Percentiles rank a stretch among this genome's conserved stretches.
Conservation (phyloP, 2,113 vertebrate species). For the Semicossyphus pulcher region DNA sequence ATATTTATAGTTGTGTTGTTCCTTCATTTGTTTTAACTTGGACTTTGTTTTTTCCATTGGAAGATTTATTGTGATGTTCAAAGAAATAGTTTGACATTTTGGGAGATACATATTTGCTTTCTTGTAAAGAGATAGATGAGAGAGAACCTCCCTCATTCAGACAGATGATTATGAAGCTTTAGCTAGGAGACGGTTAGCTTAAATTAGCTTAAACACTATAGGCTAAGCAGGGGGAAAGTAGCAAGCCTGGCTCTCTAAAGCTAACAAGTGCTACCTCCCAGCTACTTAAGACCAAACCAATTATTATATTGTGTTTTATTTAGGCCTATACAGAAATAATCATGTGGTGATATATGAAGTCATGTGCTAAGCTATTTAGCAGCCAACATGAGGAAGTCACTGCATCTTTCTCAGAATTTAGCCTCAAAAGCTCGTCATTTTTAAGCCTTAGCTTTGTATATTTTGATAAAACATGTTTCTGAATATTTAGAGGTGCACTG, state of each 20-base stretch:
- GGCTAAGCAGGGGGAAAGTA: neutral
- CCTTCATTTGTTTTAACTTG: neutral
- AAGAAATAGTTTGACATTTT: too few relatives aligned
- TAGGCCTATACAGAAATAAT: too few relatives aligned
- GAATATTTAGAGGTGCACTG: neutral
- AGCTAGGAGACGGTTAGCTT: neutral
- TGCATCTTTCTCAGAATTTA: too few relatives aligned
- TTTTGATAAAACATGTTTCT: neutral
- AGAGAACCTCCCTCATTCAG: neutral
- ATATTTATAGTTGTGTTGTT: neutral
- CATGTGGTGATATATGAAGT: neutral
- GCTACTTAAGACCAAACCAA: neutral
- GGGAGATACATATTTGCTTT: neutral
- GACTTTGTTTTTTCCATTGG: neutral
- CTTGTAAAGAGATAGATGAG: neutral
- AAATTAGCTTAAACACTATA: slow-evolving; percentile 10
- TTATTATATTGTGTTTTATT: neutral
- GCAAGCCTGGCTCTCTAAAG: neutral
- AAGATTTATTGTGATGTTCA: neutral
- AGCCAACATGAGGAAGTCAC: too few relatives aligned
- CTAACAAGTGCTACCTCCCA: neutral
- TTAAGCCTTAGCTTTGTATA: neutral
- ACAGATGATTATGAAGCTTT: neutral
- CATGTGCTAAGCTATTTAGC: neutral
- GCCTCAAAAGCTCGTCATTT: too few relatives aligned